Conservation (phyloP, 2,888 invertebrate genomes). For the Andrena haemorrhoa region DNA sequence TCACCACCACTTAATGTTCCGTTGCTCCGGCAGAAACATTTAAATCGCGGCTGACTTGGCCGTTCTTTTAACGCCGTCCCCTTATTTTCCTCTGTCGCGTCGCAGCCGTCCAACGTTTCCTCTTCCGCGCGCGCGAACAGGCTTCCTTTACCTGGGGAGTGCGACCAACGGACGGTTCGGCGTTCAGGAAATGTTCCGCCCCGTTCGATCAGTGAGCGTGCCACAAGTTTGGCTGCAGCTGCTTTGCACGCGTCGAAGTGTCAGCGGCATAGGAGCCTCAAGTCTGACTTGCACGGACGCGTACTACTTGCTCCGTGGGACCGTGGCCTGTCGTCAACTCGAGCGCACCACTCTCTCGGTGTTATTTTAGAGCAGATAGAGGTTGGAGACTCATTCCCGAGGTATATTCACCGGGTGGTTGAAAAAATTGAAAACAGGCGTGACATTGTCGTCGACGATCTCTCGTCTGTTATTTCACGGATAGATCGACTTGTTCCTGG, state of each 20-base stretch:
- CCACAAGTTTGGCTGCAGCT: conserved; percentile 12
- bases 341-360: background rate
- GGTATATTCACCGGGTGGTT: too few species aligned
- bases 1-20: conserved; percentile 59
- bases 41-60: conserved; percentile 60
- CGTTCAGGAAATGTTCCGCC: background rate
- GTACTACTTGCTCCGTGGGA: conserved; percentile 22
- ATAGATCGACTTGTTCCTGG: background rate
- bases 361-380: background rate
- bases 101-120: background rate
- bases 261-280: background rate
- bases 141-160: background rate
- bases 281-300: background rate
- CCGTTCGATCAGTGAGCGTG: background rate
- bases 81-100: too few species aligned
- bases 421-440: background rate
- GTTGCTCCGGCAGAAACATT: conserved; percentile 41
- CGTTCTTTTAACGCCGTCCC: conserved; percentile 29
- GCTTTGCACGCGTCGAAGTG: background rate
- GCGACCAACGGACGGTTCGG: background rate
- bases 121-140: background rate
- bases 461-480: background rate
- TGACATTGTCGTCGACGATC: background rate
- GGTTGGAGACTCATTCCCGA: too few species aligned
- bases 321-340: conserved; percentile 10